Percentiles rank a stretch among this genome's conserved stretches.
Conservation (phyloP, 1,140 invertebrate genomes). For the Anastrepha obliqua region DNA sequence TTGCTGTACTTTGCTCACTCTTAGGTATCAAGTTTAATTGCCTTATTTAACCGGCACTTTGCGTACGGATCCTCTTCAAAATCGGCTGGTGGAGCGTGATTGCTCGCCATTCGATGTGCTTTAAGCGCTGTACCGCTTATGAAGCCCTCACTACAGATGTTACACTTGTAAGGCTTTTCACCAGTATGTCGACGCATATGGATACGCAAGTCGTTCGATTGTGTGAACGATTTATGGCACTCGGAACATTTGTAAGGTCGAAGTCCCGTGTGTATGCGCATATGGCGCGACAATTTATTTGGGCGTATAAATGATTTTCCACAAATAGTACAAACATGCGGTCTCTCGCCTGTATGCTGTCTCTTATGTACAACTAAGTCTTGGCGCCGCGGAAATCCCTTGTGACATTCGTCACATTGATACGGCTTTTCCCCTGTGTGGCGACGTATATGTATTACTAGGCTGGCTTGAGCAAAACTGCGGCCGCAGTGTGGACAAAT, state of each 20-base stretch:
- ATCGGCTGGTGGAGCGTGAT: constrained; percentile 55
- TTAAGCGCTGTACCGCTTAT: constrained; percentile 67
- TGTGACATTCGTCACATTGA: constrained; percentile 66
- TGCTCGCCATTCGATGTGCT: constrained; percentile 64
- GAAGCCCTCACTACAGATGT: constrained; percentile 64
- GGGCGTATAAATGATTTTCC: constrained; percentile 74
- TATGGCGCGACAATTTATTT: constrained; percentile 79
- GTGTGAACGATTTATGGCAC: constrained; percentile 77
- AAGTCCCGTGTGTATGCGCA: constrained; percentile 78
- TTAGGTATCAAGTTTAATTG: neutral
- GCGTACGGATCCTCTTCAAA: constrained; percentile 37
- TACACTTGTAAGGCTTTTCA: constrained; percentile 76
- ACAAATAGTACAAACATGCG: constrained; percentile 77
- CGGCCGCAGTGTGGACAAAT: constrained; percentile 77
- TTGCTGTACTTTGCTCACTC: no score
- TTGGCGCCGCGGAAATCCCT: constrained; percentile 67
- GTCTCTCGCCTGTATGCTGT: constrained; percentile 78
- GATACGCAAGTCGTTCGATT: constrained; percentile 77
- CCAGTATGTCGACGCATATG: constrained; percentile 77
- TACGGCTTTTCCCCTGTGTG: constrained; percentile 75
- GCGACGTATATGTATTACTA: constrained; percentile 78
- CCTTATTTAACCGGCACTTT: constrained; percentile 41
- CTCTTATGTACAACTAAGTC: constrained; percentile 74
- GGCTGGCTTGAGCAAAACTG: constrained; percentile 76
- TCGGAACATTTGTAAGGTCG: constrained; percentile 77